Percentiles rank a stretch among this genome's conserved stretches.
Conservation (phyloP, 30 jellyfish, hydroid and myxozoan species). For the Turritopsis dohrnii region DNA sequence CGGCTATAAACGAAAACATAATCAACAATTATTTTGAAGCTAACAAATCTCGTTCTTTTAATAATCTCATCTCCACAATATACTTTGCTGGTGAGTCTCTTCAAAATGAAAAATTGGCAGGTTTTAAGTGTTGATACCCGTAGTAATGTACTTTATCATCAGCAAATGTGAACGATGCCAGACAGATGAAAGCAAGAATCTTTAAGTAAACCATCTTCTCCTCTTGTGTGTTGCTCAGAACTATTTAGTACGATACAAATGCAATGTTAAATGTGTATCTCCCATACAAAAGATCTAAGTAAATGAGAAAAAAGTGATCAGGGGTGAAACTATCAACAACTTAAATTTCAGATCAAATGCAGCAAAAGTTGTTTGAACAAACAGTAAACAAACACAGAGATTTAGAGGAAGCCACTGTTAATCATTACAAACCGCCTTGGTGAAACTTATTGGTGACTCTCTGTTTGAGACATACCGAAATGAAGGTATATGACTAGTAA, state of each 20-base stretch:
- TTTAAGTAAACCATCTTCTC: neutral
- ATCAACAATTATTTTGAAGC: too few species aligned
- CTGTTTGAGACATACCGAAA: neutral
- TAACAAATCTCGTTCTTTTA: too few species aligned
- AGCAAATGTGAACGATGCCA: neutral
- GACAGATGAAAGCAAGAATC: neutral
- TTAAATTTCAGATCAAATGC: neutral
- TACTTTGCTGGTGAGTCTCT: neutral
- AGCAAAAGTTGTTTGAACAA: neutral
- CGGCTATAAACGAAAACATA: too few species aligned
- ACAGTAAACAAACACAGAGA: neutral
- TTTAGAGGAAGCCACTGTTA: neutral
- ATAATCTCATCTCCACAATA: neutral
- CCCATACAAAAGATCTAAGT: too few species aligned
- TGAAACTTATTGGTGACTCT: neutral
- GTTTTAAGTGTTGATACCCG: neutral
- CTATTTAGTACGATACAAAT: neutral
- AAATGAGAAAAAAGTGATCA: neutral
- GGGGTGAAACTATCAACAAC: neutral
- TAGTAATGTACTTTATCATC: neutral
- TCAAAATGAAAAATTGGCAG: neutral
- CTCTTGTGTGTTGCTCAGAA: neutral
- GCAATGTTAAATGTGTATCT: neutral
- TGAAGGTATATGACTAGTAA: too few species aligned
- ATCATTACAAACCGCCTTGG: neutral